Base-by-base conservation (phyloP, 2,113 vertebrate genomes). In the Siniperca knerii region DNA sequence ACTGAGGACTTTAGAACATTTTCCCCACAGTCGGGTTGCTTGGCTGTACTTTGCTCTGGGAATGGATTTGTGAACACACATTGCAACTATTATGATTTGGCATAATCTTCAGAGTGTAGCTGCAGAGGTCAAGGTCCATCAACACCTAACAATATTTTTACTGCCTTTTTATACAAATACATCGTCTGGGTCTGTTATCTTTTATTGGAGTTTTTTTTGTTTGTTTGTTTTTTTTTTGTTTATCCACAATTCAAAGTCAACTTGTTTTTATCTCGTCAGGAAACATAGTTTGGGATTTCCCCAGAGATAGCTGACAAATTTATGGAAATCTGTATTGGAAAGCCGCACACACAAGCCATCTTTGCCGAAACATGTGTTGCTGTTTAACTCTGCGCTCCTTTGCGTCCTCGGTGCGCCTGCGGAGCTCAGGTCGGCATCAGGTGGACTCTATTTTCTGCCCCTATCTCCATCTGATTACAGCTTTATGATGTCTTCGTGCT, bases 361-460 rank as follows among this genome's bases (percentile, higher is more conserved):
- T 33, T 12, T 23, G 20, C 8, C 9, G 16, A 44, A 61, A 65
- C n/a, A 61, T 25, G 40, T 37, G 72, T 57, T 85, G 69, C 37
- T 58, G 70, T 75, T 64, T 37, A 29, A 74, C 67, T 67, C 25
- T 67, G 25, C 48, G 18, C 42, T 54, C 1, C 64, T 57, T 50
- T 20, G 70, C 18, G 29, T 68, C 15, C 25, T 37, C 40, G 7
- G 68, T 12, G 60, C 42, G 44, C 23, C 37, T n/a, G 44, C 35
- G 44, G 58, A 50, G 37, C 6, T 54, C 77, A 11, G 57, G 37
- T 25, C 29, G 48, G 58, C 71, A 72, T 58, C 91, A 82, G 66
- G 42, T 82, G 77, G 50, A 44, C 25, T 64, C 33, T 6, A 0
- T 48, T 44, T 48, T 66, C 6, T 35, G 15, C 6, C 20, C 6